Conservation (phyloP, 2,797 vertebrate genomes). For the Lophius americanus region DNA sequence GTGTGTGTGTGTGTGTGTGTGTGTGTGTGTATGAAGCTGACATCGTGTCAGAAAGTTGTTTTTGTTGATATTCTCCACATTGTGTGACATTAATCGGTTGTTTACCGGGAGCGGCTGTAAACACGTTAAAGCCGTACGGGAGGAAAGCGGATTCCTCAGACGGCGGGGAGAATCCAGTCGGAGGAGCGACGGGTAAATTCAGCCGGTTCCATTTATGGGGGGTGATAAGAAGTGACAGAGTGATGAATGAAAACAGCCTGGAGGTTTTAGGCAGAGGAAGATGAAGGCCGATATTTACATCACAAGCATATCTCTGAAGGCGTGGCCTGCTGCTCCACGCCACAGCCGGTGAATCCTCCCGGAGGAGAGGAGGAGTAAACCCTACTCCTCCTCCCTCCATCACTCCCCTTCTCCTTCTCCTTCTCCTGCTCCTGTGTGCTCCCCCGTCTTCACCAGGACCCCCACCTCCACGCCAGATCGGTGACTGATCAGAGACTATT, state of each 20-base stretch:
- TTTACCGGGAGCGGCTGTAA: constrained; percentile 44
- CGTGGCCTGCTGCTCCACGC: constrained; percentile 29
- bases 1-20: too few relatives aligned
- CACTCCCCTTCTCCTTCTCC: too few relatives aligned
- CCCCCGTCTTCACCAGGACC: too few relatives aligned
- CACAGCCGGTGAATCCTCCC: constrained; percentile 16
- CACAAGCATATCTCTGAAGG: constrained; percentile 64
- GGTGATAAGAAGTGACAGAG: constrained; percentile 72
- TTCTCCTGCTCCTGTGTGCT: too few relatives aligned
- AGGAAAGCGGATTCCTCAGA: constrained; percentile 28
- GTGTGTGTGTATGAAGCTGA: neutral
- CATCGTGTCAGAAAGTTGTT: constrained; percentile 15
- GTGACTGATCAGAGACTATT: constrained; percentile 4
- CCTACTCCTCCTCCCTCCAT: constrained; percentile 8
- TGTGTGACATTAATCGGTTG: constrained; percentile 51
- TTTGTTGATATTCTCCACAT: constrained; percentile 18
- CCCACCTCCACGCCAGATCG: too few relatives aligned
- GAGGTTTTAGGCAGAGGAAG: constrained; percentile 54
- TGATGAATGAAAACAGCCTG: constrained; percentile 74
- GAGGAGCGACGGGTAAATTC: constrained; percentile 57
- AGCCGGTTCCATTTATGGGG: constrained; percentile 55
- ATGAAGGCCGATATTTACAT: constrained; percentile 71
- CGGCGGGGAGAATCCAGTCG: constrained; percentile 21
- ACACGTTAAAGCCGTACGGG: constrained; percentile 43
- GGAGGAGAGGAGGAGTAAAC: constrained; percentile 26